Base-by-base conservation (phyloP, 2,797 vertebrate species). In the Oryzias dopingdopingensis region DNA sequence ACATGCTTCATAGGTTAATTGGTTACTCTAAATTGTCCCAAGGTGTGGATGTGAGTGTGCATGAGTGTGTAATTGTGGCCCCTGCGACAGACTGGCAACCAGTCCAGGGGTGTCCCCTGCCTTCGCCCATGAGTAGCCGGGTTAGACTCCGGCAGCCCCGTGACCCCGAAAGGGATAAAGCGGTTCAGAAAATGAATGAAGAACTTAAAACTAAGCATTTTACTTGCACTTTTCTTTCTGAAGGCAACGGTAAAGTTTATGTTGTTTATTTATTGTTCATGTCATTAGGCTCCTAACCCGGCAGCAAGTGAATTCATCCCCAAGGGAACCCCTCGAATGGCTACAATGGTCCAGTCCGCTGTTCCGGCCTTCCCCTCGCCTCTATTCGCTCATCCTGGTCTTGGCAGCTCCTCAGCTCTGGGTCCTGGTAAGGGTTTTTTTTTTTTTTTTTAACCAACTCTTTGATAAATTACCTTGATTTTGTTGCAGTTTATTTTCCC, bases 301-400 rank as follows among this genome's bases (percentile, higher is more conserved):
- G 84, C 96, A 87, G 97, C 97, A 85, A 98, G 89, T 66, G 97
- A 99, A 79, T 99, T 99, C 87, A 95, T 99, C 86, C 97, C 97
- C 61, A 99, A 99, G 89, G 97, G 95, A 90, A 93, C 94, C 79
- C 95, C 96, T 64, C 94, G 95, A 68, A 93, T 98, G 91, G 91
- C 93, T 86, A 92, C 94, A 72, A 93, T 97, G 90, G 91, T 95
- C 72, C 97, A 96, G 89, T 94, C 96, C 74, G 91, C 90, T 79
- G 94, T 96, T 83, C 95, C 94, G 86, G 91, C 96, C 84, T 99
- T 98, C 88, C 95, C 96, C 78, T 95, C 96, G 59, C 95, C 94
- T 56, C 86, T 97, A 72, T 98, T 98, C 76, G 93, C 96, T 80
- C 96, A 98, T 85, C 95, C 96, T 26, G 92, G 91, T 76, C 84